Evolutionary conservation across 2,797 vertebrate genomes (phyloP).

Genomic region (Aplochiton taeniatus): DNA sequence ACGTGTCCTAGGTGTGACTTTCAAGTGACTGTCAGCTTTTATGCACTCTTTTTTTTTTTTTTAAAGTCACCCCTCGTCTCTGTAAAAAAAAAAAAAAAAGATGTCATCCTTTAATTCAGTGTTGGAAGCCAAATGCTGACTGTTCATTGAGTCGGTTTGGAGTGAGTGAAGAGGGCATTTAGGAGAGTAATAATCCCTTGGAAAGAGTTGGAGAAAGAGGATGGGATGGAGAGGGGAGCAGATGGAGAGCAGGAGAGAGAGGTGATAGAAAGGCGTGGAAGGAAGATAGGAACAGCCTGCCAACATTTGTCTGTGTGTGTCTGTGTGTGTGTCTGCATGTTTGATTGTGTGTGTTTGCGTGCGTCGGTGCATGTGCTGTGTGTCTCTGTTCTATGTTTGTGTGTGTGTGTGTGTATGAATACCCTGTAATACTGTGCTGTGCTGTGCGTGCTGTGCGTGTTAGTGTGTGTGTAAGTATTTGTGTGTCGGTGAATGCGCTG

Average conservation of each 20-base stretch:
- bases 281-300: neutral
- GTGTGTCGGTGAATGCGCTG: neutral
- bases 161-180: neutral
- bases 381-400: neutral
- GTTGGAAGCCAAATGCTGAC: constrained; percentile 31
- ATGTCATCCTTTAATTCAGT: constrained; percentile 36
- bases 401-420: constrained; percentile 32
- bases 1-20: constrained; percentile 20
- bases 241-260: neutral
- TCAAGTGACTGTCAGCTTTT: constrained; percentile 33
- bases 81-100: constrained; percentile 44
- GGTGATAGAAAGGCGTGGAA: neutral
- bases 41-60: constrained; percentile 29
- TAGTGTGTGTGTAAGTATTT: neutral
- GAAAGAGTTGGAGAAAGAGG: neutral
- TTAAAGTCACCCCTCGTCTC: neutral
- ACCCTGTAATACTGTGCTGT: neutral
- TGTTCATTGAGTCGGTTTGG: constrained; percentile 24
- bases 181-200: constrained; percentile 25
- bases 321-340: neutral
- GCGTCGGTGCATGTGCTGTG: neutral
- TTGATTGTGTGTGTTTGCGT: neutral
- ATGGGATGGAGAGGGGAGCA: neutral
- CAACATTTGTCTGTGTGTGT: neutral
- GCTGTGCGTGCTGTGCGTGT: neutral